Evolutionary conservation across 2,888 invertebrate genomes (phyloP).

Genomic region (Eupithecia centaureata): DNA sequence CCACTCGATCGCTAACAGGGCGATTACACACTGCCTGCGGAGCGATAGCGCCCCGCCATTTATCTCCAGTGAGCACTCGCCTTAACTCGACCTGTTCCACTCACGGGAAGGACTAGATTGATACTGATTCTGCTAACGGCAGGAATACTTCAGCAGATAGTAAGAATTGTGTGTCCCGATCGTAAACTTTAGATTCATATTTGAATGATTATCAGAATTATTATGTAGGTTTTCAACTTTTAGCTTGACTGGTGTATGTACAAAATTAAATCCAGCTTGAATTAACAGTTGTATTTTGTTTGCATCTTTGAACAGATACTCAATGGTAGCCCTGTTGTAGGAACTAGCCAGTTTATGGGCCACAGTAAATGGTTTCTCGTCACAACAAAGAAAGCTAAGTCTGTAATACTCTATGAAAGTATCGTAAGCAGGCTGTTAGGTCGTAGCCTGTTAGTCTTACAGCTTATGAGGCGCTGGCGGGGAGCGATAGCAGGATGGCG

Average conservation of each 20-base stretch:
- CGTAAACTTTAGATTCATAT: too few relatives aligned
- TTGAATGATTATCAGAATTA: too few relatives aligned
- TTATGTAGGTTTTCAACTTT: too few relatives aligned
- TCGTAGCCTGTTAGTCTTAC: constrained; percentile 16
- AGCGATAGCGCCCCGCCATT: constrained; percentile 41
- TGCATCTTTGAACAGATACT: too few relatives aligned
- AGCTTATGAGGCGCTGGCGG: constrained; percentile 23
- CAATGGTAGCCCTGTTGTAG: background rate
- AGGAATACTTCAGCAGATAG: background rate
- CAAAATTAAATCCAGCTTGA: too few relatives aligned
- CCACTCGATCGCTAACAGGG: constrained; percentile 43
- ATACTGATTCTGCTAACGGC: background rate
- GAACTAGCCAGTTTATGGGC: background rate
- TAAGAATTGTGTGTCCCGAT: background rate
- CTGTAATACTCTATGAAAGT: background rate
- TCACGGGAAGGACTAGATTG: constrained; percentile 16
- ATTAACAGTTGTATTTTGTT: background rate
- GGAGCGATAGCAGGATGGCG: constrained; percentile 20
- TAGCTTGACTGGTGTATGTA: background rate
- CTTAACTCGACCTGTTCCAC: constrained; percentile 37
- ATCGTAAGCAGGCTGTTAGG: background rate
- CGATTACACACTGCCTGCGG: constrained; percentile 42
- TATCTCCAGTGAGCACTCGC: constrained; percentile 43
- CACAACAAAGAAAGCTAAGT: background rate
- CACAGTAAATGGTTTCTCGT: background rate